These are phyloP conservation scores for Heterochromis multidens DNA, from an alignment of 2,113 vertebrate genomes.

Conservation along the genomic window DNA sequence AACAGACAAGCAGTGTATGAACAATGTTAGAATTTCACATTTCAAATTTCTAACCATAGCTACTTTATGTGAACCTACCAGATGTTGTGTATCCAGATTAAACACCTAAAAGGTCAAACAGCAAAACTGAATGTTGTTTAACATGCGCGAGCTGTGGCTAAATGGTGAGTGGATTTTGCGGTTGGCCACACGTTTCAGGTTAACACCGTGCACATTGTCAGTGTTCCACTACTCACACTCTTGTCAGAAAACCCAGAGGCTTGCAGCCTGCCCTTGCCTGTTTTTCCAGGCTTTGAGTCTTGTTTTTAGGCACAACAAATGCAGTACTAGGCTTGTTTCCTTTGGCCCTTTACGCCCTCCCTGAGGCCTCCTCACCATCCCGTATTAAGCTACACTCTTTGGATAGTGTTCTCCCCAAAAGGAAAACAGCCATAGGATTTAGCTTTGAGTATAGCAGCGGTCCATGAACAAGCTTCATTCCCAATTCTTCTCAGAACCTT, in stretches of 20 bases:
- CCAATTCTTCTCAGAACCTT: conserved; percentile 42
- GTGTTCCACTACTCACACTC: conserved; percentile 56
- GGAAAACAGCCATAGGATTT: conserved; percentile 50
- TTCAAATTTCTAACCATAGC: neutral
- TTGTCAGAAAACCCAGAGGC: conserved; percentile 59
- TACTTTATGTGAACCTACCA: neutral
- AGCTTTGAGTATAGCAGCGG: conserved; percentile 10
- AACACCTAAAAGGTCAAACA: conserved; percentile 29
- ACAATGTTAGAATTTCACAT: neutral
- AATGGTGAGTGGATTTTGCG: conserved; percentile 51
- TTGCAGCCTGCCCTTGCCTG: conserved; percentile 58
- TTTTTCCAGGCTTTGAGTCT: conserved; percentile 73
- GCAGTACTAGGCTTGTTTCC: conserved; percentile 72
- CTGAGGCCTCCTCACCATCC: conserved; percentile 57
- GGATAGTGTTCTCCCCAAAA: conserved; percentile 59
- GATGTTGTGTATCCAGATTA: neutral
- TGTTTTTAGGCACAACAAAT: conserved; percentile 79
- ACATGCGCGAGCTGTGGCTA: conserved; percentile 27
- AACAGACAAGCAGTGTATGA: neutral
- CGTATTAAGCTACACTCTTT: conserved; percentile 65
- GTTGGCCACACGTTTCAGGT: conserved; percentile 55
- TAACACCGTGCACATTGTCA: conserved; percentile 34
- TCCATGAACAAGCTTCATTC: conserved; percentile 50
- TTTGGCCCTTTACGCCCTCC: conserved; percentile 67
- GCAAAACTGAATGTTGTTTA: conserved; percentile 15